These are phyloP conservation scores for Oenanthe melanoleuca DNA, from an alignment of 2,113 vertebrate species.

Conservation along the genomic window DNA sequence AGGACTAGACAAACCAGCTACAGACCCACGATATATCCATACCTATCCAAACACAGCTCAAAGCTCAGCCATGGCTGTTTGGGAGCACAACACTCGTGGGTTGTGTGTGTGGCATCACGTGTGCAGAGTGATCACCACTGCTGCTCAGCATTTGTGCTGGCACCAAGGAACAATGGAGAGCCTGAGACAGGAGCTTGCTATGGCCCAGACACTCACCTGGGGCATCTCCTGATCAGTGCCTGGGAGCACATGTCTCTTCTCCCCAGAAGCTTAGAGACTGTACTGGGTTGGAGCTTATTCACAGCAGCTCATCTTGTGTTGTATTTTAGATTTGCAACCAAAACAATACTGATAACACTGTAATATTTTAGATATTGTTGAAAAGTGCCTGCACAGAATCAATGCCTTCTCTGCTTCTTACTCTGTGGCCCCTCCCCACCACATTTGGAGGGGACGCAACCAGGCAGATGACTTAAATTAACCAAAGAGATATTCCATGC, in stretches of 20 bases:
- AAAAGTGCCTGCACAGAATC: not conserved
- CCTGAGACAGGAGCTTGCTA: not conserved
- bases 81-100: not conserved
- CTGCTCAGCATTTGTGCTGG: not conserved
- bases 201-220: not conserved
- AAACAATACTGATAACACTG: not conserved
- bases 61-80: not conserved
- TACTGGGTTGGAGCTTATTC: not conserved
- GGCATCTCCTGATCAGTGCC: fast-evolving
- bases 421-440: not conserved
- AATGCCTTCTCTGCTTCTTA: not conserved
- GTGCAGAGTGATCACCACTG: not conserved
- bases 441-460: not conserved
- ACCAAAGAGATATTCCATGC: not conserved
- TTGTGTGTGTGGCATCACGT: not conserved
- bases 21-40: not conserved
- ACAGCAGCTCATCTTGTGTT: not conserved
- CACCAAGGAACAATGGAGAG: not conserved
- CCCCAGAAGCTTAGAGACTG: not conserved
- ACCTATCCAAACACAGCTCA: not conserved
- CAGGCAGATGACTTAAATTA: not conserved
- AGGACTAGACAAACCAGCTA: not conserved
- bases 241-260: not conserved
- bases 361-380: not conserved
- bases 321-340: not conserved